Base-by-base conservation (phyloP, 2,113 vertebrate species). In the Oryzias curvinotus region DNA sequence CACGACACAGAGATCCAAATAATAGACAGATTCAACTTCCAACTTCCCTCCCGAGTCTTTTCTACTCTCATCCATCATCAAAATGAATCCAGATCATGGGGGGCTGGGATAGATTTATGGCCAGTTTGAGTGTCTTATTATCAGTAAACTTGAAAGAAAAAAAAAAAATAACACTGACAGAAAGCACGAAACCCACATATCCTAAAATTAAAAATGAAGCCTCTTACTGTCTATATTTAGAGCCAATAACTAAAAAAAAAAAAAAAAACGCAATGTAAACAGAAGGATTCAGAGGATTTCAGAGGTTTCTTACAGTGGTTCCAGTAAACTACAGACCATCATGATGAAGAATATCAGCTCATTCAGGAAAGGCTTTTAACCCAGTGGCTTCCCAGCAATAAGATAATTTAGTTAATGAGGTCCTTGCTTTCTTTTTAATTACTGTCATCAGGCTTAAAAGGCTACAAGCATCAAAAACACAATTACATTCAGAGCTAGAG, bases 331-430 rank as follows among this genome's bases (percentile, higher is more conserved):
- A 70, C 36, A 36, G 36, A 36, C 1, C 44, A 75, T 80, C 69
- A 73, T 77, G 62, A 79, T 71, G 57, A 59, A 50, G 52, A 81
- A 50, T 1, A 55, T 49, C 65, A 71, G 67, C 63, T 68, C 46
- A 66, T 49, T 66, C 61, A 71, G 58, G 28, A 5, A 79, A 78
- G 63, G 72, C 68, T 85, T 87, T 77, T 79, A 85, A 77, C 70
- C 65, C 54, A 25, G 19, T 52, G 56, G 78, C 68, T 83, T 82
- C 57, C 72, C 51, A 50, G 51, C 77, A 82, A 65, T 49, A 75
- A 71, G 63, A 79, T 83, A 70, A 83, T 85, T 83, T 76, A 48
- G 59, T 75, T 86, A 86, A 87, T 83, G 77, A 86, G 68, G 80
- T 64, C 73, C 77, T 75, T 80, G 62, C 48, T 76, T 75, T 63